Evolutionary conservation across 2,113 vertebrate genomes (phyloP), one percentile per base, ranked within the genome.

Genomic region (Dinomys branickii): DNA sequence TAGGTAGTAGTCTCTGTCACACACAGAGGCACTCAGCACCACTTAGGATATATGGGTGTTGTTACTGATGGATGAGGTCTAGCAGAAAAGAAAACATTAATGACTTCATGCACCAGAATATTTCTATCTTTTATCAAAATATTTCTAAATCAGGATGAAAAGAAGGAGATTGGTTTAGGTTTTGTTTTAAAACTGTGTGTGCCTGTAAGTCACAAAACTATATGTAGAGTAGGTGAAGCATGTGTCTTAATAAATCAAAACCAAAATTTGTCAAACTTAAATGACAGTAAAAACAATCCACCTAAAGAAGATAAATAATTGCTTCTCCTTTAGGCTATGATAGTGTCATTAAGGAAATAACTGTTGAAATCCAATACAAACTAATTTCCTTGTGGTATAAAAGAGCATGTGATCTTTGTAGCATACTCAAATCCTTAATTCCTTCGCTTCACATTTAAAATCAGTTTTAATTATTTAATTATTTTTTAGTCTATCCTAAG

Each of bases 141-240:
- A 28, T 82, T 96, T 97, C 75, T 52, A 35, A 22, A 94, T 35
- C 58, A 77, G 5, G 7, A 63, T 91, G 38, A 86, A 65, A 50
- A 88, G 16, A 5, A 77, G 14, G 35, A 89, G 35, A n/a, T 73
- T 30, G 65, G 1, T n/a, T 90, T 52, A 54, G 19, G 9, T 90
- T 94, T 78, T 84, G 35, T 77, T 75, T 96, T 94, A 82, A 82
- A 77, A 90, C 61, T 87, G 28, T 58, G 4, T 77, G 19, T 69
- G 4, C 16, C 41, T 61, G 5, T 59, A 88, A 77, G 38, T 84
- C 50, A 90, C 94, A 44, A 84, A 38, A 67, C 92, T 5, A 65
- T 90, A 58, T 9, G 50, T 3, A 92, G 67, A 85, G 65, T 75
- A 56, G 4, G 33, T 5, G 7, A 96, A 84, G 22, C 12, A n/a